phyloP scores from a whole-genome alignment of 2,113 vertebrate genomes.

The Calidris pugnax region DNA sequence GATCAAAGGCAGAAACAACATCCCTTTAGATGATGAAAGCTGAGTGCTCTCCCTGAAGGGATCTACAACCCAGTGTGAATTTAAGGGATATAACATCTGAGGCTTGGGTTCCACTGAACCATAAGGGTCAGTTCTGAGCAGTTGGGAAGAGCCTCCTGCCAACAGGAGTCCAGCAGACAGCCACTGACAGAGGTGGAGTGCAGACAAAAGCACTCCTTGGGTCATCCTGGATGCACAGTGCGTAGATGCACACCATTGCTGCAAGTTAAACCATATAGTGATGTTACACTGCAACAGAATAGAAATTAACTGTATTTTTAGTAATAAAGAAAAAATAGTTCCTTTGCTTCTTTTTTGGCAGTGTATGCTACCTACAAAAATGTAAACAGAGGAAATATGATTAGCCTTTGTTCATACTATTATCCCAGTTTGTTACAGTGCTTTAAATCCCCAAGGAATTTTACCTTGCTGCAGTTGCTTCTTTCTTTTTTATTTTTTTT shows the following conservation, averaged over 20 bases:
- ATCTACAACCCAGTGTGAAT: background rate
- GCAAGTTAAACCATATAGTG: too few species aligned
- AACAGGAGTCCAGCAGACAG: background rate
- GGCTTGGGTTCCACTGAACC: background rate
- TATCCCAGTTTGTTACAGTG: background rate
- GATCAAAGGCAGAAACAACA: background rate
- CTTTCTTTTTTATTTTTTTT: background rate
- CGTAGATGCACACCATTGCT: background rate
- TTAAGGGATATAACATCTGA: background rate
- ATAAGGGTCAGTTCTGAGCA: background rate
- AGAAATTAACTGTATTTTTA: background rate
- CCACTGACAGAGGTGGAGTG: background rate
- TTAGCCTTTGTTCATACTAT: background rate
- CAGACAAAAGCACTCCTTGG: background rate
- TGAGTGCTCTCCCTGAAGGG: background rate
- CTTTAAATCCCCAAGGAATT: background rate
- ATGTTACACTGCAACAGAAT: background rate
- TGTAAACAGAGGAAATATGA: background rate
- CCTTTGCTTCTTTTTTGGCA: background rate
- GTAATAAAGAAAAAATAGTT: background rate
- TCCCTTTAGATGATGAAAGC: background rate
- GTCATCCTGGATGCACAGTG: accelerated
- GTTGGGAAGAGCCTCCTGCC: background rate
- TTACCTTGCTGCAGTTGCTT: background rate
- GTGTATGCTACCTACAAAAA: background rate